Base-by-base conservation (phyloP, 2,113 vertebrate species). In the Himantopus leucocephalus region DNA sequence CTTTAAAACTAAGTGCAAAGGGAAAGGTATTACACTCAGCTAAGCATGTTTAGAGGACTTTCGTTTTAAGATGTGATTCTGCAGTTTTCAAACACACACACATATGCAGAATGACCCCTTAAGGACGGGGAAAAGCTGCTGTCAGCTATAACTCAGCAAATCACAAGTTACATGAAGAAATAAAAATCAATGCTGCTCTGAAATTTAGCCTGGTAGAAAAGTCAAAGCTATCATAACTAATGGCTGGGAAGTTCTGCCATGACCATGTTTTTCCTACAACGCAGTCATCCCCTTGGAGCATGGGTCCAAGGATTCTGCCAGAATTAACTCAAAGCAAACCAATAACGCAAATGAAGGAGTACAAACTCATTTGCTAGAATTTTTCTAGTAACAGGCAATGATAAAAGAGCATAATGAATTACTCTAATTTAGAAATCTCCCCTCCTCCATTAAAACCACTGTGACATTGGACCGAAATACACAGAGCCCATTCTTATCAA, bases 141-240 rank as follows among this genome's bases (percentile, higher is more conserved):
- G 77, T 78, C 86, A 92, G 77, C 86, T 90, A 6, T 43, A 92
- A 79, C 70, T 87, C 86, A 79, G 58, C 66, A 92, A 89, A 91
- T 59, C 80, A 72, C 66, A 87, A 70, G 37, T 85, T 66, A 75
- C 8, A 45, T 2, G 3, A 82, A 93, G 79, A 87, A 92, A 85
- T 19, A 68, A 76, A 92, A 87, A 92, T 91, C 89, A 89, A 17
- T 55, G 45, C 30, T 91, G 66, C 55, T 85, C 71, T 91, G 71
- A 96, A 95, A 82, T 76, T 37, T 12, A 91, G 34, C 29, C 56
- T 45, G 23, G 26, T 39, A 58, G 59, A 39, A 27, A 80, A 45
- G 73, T 35, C 68, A 87, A 84, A 73, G 67, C 34, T 86, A 32
- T 34, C 30, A 3, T 22, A 86, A 74, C 35, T n/a, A 75, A 71